Percentiles rank a stretch among this genome's conserved stretches.
phyloP scores from a whole-genome alignment of 2,797 vertebrate species.

The Taeniopygia guttata region DNA sequence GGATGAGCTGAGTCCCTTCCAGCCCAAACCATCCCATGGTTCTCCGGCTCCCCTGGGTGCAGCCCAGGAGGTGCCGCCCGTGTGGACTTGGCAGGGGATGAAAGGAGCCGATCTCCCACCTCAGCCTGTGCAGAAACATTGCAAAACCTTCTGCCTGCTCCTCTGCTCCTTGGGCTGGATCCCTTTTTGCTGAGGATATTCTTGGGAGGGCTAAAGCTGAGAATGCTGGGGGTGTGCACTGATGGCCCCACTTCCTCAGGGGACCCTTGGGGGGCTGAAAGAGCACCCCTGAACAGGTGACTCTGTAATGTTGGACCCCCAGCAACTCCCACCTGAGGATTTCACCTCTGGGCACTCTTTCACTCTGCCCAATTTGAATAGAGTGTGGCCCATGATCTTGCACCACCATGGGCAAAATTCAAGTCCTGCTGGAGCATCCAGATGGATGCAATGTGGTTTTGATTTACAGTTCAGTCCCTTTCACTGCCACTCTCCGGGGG shows the following conservation, averaged over 20 bases:
- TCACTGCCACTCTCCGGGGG: rapidly evolving
- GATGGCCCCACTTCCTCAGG: not conserved
- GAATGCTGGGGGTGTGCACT: not conserved
- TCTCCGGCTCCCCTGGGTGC: not conserved
- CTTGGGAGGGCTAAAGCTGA: not conserved
- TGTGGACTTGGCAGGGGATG: not conserved
- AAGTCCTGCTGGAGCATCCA: not conserved
- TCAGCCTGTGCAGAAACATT: not conserved
- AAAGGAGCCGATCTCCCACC: not conserved
- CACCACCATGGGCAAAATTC: not conserved
- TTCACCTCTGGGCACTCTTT: not conserved
- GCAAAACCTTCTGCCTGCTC: not conserved
- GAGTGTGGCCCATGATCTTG: not conserved
- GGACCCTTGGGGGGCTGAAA: not conserved
- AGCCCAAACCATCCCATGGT: rapidly evolving
- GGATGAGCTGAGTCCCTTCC: not conserved
- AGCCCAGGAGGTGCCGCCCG: not conserved
- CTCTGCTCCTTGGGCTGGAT: not conserved
- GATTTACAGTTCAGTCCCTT: not conserved
- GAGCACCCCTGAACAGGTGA: too few species aligned
- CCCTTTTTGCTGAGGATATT: not conserved
- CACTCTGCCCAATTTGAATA: not conserved
- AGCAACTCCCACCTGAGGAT: not conserved
- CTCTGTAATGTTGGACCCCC: rapidly evolving
- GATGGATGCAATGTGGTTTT: not conserved